Base-by-base conservation (phyloP, 1,140 invertebrate species). In the Bombus superbus region DNA sequence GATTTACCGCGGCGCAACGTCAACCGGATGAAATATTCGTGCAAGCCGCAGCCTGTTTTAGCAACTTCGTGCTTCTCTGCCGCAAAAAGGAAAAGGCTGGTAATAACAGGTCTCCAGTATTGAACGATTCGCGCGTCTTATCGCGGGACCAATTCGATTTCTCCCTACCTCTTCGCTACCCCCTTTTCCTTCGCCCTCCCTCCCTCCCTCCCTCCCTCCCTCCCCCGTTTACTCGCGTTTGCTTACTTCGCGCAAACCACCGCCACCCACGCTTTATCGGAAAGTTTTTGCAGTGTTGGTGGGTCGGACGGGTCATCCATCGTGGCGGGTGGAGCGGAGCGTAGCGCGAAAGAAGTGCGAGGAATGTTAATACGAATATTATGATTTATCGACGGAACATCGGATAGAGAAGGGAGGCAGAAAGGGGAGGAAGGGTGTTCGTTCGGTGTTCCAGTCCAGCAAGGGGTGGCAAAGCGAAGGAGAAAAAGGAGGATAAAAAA, bases 361-460 rank as follows among this genome's bases (percentile, higher is more conserved):
- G 92, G 94, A 95, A 95, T 94, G 94, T 95, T 95, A 95, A 95
- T 94, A 94, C 94, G 92, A 92, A 93, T 93, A 95, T 95, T 93
- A 94, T 94, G 94, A 95, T 95, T 95, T 95, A 95, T 94, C 91
- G 94, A 93, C 86, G 91, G 90, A 93, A 92, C 92, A 94, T 94
- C 92, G 92, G 90, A 57, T 13, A 32, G 47, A 32, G 11, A 42
- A 42, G 59, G 77, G 68, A 76, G 32, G 72, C 32, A 15, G 4
- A 25, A n/a, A 11, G 57, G 25, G 40, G n/a, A 32, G 35, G 38
- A 8, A 53, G 9, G 72, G 53, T 57, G 71, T 57, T 68, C 64
- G 69, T 76, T 89, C 81, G 81, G 68, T 68, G 78, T 85, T 77
- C 69, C 53, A 74, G 86, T 88, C n/a, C 85, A 76, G 86, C 3